Evolutionary conservation across 1,140 invertebrate genomes (phyloP).

Genomic region (Heterodera carotae): DNA sequence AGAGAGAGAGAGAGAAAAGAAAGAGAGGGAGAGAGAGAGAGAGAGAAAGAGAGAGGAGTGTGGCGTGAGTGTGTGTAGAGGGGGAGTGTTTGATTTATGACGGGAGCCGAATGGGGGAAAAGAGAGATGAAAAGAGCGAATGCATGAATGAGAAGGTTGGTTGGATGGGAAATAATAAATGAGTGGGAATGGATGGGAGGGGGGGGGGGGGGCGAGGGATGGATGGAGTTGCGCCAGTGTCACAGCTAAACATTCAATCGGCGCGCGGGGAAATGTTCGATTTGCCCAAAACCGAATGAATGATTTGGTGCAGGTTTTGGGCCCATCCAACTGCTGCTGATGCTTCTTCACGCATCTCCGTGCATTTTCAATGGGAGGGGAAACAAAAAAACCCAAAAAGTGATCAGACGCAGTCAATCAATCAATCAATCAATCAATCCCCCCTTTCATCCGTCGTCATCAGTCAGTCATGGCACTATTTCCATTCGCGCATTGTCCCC

Average conservation of each 20-base stretch:
- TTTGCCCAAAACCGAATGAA: not conserved
- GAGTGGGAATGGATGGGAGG: not conserved
- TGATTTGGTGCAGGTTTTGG: not conserved
- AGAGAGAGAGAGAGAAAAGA: too few species aligned
- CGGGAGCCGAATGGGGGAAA: conserved; percentile 8
- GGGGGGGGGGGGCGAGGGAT: not conserved
- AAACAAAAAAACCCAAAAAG: not conserved
- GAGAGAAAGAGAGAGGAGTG: too few species aligned
- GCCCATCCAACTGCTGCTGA: too few species aligned
- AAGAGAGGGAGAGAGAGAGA: too few species aligned
- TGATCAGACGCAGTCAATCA: too few species aligned
- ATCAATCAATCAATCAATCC: too few species aligned
- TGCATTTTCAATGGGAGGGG: too few species aligned
- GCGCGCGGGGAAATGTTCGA: not conserved
- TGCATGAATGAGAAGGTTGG: not conserved
- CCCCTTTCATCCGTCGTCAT: too few species aligned
- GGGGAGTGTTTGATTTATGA: not conserved
- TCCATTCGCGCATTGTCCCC: not conserved
- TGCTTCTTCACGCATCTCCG: not conserved
- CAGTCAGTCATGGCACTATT: too few species aligned
- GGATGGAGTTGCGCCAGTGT: conserved; percentile 6
- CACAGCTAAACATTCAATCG: not conserved
- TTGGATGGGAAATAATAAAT: not conserved
- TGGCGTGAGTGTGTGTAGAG: too few species aligned
- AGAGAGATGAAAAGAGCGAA: too few species aligned